Conservation (phyloP, 2,797 vertebrate genomes). For the Phataginus tricuspis region DNA sequence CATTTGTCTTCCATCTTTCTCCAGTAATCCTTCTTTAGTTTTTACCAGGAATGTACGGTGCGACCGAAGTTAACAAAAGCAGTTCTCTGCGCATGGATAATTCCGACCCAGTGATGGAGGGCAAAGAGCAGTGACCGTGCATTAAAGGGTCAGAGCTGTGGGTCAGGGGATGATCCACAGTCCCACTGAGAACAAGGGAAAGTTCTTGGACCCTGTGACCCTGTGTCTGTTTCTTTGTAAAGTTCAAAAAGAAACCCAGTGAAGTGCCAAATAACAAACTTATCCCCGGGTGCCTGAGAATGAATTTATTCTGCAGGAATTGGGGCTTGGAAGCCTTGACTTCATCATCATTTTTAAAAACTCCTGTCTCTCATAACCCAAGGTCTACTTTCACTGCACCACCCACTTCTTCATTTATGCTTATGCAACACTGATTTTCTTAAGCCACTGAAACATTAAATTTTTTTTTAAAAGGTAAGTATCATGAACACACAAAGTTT, state of each 20-base stretch:
- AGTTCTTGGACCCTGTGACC: constrained; percentile 67
- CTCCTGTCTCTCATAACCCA: background rate
- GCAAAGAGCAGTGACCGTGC: constrained; percentile 90
- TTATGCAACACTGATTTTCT: background rate
- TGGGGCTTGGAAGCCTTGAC: constrained; percentile 14
- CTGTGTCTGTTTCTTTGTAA: constrained; percentile 70
- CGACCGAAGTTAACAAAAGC: constrained; percentile 88
- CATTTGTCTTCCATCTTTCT: constrained; percentile 83
- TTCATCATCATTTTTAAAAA: constrained; percentile 38
- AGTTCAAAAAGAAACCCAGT: constrained; percentile 69
- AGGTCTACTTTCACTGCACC: background rate
- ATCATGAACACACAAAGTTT: background rate
- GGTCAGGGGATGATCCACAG: constrained; percentile 83
- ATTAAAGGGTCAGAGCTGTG: constrained; percentile 86
- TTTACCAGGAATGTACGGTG: constrained; percentile 89
- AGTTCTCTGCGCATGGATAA: constrained; percentile 85
- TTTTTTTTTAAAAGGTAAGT: background rate
- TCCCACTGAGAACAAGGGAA: constrained; percentile 77
- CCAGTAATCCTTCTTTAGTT: constrained; percentile 79
- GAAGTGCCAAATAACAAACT: constrained; percentile 75
- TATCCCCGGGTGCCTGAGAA: constrained; percentile 50
- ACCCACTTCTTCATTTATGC: background rate
- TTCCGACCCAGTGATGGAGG: constrained; percentile 87
- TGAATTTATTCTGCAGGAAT: constrained; percentile 63
- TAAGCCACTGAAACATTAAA: background rate